Base-by-base conservation (phyloP, 2,113 vertebrate species). In the Xyrauchen texanus region DNA sequence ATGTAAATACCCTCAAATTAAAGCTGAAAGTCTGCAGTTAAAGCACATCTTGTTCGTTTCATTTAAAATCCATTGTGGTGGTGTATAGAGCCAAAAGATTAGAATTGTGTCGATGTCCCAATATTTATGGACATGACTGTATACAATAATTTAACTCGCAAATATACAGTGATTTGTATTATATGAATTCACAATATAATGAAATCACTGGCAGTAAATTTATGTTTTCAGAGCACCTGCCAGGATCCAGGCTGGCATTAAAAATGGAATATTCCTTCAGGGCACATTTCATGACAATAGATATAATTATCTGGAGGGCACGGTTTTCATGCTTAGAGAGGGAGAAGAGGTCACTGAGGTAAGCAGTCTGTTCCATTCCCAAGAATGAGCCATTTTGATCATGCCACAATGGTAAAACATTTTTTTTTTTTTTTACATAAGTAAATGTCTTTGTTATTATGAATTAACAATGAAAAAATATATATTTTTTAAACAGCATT, bases 241-340 rank as follows among this genome's bases (percentile, higher is more conserved):
- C 88, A 96, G 90, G 86, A 89, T 99, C 79, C 98, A 99, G 79
- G 90, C 95, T 64, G 98, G 98, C 52, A 96, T 99, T 86, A 99
- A 98, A 90, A 95, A 92, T 70, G 93, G 95, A 60, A 66, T 88
- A 72, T 97, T 95, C 72, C 87, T 98, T 57, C 98, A 99, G 92
- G 98, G 98, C 68, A 95, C 96, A 42, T 99, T 95, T 11, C 92
- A 94, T 79, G 95, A 97, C 81, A 98, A 91, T 89, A 94, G 95
- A 78, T 96, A 99, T 83, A 98, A 99, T 91, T 99, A 98, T 83
- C 92, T 99, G 87, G 98, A 99, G 91, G 97, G 95, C 60, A 97
- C 94, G 0, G 96, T 99, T 12, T 98, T 96, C 89, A 88, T 98
- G 86, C 95, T 98, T 72, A 93, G 95, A 84, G 96, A 98, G 8